phyloP scores from a whole-genome alignment of 1,140 invertebrate genomes.

The Drosophila pallidifrons region DNA sequence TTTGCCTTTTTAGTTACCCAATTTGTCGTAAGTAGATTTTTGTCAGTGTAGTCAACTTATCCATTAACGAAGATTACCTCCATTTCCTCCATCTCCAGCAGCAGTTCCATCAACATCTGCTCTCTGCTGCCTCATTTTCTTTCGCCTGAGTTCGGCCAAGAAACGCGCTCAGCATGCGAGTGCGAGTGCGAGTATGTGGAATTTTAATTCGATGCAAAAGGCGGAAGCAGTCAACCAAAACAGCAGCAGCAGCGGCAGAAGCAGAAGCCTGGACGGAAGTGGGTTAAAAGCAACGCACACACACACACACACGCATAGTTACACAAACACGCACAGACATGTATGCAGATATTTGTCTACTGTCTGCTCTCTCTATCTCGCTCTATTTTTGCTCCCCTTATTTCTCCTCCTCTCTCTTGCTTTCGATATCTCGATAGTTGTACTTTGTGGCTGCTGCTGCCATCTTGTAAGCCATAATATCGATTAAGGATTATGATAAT shows the following conservation, averaged over 20 bases:
- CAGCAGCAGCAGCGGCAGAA: conserved; percentile 8
- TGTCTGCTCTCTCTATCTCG: conserved; percentile 19
- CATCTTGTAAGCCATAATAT: conserved; percentile 73
- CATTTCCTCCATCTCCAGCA: conserved; percentile 11
- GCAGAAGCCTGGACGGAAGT: conserved; percentile 44
- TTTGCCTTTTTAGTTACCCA: background rate
- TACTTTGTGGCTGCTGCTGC: conserved; percentile 29
- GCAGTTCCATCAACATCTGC: conserved; percentile 6
- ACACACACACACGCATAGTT: conserved; percentile 22
- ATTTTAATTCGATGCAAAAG: conserved; percentile 61
- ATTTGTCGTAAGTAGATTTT: background rate
- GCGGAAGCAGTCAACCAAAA: conserved; percentile 52
- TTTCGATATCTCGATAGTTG: background rate
- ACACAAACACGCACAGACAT: conserved; percentile 11
- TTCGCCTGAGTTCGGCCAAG: conserved; percentile 28
- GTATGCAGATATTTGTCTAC: conserved; percentile 49
- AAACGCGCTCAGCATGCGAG: conserved; percentile 25
- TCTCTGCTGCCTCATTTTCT: conserved; percentile 14
- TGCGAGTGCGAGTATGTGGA: conserved; percentile 48
- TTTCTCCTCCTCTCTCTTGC: too few relatives aligned
- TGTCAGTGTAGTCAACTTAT: conserved; percentile 37
- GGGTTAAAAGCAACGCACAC: conserved; percentile 60
- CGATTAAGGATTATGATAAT: conserved; percentile 82
- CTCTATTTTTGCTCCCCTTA: too few relatives aligned
- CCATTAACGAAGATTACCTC: conserved; percentile 62